A percentile compares a stretch with the other conserved stretches of the same genome.
Conservation (phyloP, 1,140 invertebrate genomes). For the Pararge aegeria region DNA sequence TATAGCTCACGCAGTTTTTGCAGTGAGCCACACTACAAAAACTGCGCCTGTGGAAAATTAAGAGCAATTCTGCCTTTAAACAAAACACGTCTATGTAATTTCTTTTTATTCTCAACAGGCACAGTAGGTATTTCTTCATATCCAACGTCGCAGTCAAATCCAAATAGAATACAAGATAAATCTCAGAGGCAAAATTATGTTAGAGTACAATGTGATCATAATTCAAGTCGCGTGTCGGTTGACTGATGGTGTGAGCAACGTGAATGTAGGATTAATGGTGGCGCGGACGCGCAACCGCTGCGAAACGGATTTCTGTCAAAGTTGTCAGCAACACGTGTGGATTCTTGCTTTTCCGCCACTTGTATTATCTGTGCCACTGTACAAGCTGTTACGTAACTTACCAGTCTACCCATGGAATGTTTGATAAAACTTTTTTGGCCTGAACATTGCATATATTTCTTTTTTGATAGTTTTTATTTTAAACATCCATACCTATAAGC, state of each 20-base stretch:
- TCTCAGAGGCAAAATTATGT: slow-evolving; percentile 7
- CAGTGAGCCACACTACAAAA: too few species aligned
- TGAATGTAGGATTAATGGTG: slow-evolving; percentile 56
- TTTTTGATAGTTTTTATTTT: too few species aligned
- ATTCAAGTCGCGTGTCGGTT: slow-evolving; percentile 51
- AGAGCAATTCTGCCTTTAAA: too few species aligned
- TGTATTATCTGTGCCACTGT: slow-evolving; percentile 14
- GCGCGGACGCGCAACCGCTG: slow-evolving; percentile 30
- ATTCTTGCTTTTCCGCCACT: slow-evolving; percentile 20
- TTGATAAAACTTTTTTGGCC: too few species aligned
- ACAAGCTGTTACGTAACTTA: neutral
- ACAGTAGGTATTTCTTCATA: neutral
- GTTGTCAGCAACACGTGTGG: slow-evolving; percentile 54
- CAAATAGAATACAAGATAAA: slow-evolving; percentile 5
- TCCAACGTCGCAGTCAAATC: neutral
- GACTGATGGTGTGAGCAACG: slow-evolving; percentile 52
- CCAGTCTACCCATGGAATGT: too few species aligned
- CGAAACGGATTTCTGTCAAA: slow-evolving; percentile 60
- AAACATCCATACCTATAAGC: too few species aligned
- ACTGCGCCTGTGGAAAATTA: too few species aligned
- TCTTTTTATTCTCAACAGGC: slow-evolving; percentile 14
- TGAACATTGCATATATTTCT: too few species aligned
- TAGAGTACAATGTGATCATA: slow-evolving; percentile 28
- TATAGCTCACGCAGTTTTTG: too few species aligned
- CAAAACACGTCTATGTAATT: neutral